Evolutionary conservation across 2,888 invertebrate species (phyloP).

Genomic region (Temnothorax rugatulus): DNA sequence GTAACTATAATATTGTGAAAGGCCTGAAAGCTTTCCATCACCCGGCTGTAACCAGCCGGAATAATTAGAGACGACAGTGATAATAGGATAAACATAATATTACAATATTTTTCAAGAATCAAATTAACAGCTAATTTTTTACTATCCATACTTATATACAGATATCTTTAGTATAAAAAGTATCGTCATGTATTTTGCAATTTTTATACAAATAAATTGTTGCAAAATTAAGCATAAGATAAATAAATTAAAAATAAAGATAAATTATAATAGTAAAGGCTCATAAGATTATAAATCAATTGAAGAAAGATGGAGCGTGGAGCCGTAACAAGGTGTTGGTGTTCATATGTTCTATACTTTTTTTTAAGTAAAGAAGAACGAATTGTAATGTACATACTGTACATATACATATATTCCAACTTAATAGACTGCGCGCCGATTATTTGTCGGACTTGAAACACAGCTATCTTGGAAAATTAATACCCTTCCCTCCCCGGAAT

Average conservation of each 20-base stretch:
- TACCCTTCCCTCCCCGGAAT: too few relatives aligned
- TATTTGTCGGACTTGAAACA: too few relatives aligned
- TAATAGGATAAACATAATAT: not conserved
- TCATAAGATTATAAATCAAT: too few relatives aligned
- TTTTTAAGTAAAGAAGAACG: too few relatives aligned
- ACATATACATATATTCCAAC: too few relatives aligned
- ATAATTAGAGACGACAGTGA: not conserved
- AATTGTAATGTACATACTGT: too few relatives aligned
- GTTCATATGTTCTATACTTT: too few relatives aligned
- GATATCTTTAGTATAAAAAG: not conserved
- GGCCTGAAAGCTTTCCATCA: constrained; percentile 13
- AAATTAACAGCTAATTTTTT: not conserved
- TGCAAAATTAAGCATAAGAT: not conserved
- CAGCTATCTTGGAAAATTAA: too few relatives aligned
- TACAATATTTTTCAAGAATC: not conserved
- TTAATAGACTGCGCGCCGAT: too few relatives aligned
- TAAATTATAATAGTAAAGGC: too few relatives aligned
- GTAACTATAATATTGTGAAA: constrained; percentile 11
- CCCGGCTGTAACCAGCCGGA: not conserved
- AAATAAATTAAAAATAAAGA: not conserved
- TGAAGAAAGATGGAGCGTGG: too few relatives aligned
- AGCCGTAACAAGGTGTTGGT: too few relatives aligned
- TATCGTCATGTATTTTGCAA: not conserved
- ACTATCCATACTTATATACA: not conserved
- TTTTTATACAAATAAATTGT: not conserved